A percentile compares a stretch with the other conserved stretches of the same genome.
These are phyloP conservation scores for Rhyacophila evoluta DNA, from an alignment of 2,888 invertebrate genomes.

Conservation along the genomic window DNA sequence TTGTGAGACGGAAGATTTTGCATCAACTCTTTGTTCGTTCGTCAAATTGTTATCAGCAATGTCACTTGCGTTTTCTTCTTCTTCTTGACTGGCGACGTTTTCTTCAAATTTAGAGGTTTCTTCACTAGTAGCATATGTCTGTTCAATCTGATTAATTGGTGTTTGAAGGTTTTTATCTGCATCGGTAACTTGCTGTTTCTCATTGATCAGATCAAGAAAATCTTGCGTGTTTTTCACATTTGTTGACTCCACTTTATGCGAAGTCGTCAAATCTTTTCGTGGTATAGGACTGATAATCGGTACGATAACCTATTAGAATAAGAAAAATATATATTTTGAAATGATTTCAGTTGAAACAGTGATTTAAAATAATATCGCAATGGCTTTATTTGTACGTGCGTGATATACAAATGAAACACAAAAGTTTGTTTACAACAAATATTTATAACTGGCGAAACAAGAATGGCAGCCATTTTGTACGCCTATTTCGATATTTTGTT, in stretches of 20 bases:
- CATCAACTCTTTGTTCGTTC: neutral
- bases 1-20: neutral
- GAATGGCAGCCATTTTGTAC: too few species aligned
- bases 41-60: neutral
- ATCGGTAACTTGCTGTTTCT: neutral
- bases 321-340: neutral
- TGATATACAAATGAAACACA: too few species aligned
- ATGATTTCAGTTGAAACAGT: too few species aligned
- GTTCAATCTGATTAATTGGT: neutral
- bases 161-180: neutral
- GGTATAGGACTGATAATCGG: slow-evolving; percentile 26
- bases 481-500: too few species aligned
- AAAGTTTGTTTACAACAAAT: too few species aligned
- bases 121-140: neutral
- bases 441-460: too few species aligned
- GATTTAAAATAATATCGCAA: too few species aligned
- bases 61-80: neutral
- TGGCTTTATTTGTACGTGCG: too few species aligned
- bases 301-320: slow-evolving; percentile 1
- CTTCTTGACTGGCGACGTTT: neutral
- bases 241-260: neutral
- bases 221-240: slow-evolving; percentile 37
- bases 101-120: neutral
- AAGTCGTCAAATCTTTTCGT: neutral
- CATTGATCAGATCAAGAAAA: slow-evolving; percentile 40